These are phyloP conservation scores for Lacanobia oleracea DNA, from an alignment of 2,888 invertebrate species.

Conservation along the genomic window DNA sequence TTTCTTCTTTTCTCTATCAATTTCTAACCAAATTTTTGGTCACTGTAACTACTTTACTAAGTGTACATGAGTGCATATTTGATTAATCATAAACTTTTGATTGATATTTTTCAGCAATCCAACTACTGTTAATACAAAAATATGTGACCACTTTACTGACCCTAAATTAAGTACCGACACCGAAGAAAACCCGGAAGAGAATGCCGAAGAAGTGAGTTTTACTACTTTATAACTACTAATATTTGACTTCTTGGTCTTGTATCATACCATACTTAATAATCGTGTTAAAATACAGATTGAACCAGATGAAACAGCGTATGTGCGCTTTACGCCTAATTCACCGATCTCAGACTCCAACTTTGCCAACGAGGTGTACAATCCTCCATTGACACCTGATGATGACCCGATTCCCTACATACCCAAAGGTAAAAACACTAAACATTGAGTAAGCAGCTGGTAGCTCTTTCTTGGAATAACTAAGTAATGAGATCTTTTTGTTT, in stretches of 20 bases:
- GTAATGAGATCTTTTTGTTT: slow-evolving; percentile 1
- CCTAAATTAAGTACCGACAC: slow-evolving; percentile 78
- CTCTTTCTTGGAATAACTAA: not conserved
- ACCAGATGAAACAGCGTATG: slow-evolving; percentile 94
- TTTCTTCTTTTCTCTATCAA: not conserved
- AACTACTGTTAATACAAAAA: slow-evolving; percentile 80
- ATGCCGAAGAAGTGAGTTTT: slow-evolving; percentile 73
- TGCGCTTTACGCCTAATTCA: slow-evolving; percentile 94
- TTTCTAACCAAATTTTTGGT: not conserved
- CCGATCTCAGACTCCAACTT: slow-evolving; percentile 92
- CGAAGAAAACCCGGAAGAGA: slow-evolving; percentile 69
- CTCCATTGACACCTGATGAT: slow-evolving; percentile 91
- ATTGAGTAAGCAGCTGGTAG: not conserved
- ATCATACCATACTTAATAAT: not conserved
- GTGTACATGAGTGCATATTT: not conserved
- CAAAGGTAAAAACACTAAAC: slow-evolving; percentile 73
- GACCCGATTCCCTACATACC: slow-evolving; percentile 78
- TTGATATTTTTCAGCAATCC: slow-evolving; percentile 74
- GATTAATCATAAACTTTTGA: slow-evolving; percentile 13
- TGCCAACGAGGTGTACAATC: slow-evolving; percentile 95
- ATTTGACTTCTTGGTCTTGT: not conserved
- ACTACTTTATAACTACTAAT: not conserved
- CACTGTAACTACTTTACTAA: not conserved
- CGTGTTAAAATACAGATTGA: slow-evolving; percentile 82
- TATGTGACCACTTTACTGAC: slow-evolving; percentile 85